These are phyloP conservation scores for Onychorhynchus coronatus DNA, from an alignment of 2,113 vertebrate species.

Conservation along the genomic window DNA sequence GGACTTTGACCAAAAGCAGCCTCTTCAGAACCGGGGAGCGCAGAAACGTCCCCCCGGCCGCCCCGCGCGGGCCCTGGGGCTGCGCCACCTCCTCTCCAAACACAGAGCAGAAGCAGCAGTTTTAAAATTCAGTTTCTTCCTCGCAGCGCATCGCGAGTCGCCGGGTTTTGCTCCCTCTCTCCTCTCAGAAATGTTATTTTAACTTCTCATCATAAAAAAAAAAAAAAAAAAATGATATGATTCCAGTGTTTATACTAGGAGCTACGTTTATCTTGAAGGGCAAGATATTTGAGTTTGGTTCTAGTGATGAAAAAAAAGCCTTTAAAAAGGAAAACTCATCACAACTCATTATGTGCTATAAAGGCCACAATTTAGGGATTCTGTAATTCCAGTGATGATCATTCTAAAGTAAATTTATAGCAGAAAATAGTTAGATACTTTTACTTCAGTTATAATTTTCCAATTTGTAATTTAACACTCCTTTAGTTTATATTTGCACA, in stretches of 20 bases:
- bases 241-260: conserved; percentile 55
- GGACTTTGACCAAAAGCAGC: background rate
- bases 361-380: conserved; percentile 81
- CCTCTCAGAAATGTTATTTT: conserved; percentile 11
- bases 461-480: conserved; percentile 91
- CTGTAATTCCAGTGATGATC: conserved; percentile 75
- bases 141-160: background rate
- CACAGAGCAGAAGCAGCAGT: background rate
- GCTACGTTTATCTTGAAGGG: conserved; percentile 74
- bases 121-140: background rate
- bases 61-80: no score
- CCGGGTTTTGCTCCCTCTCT: background rate
- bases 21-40: background rate
- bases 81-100: background rate
- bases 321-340: conserved; percentile 81
- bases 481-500: conserved; percentile 89
- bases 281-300: conserved; percentile 71
- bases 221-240: no score
- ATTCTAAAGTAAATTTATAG: conserved; percentile 90
- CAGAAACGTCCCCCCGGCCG: background rate
- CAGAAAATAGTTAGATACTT: conserved; percentile 92
- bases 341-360: conserved; percentile 77
- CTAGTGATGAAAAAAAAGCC: conserved; percentile 74
- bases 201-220: conserved; percentile 63
- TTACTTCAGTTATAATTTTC: conserved; percentile 91